Percentiles rank a stretch among this genome's conserved stretches.
These are phyloP conservation scores for Chiridota heheva DNA, from an alignment of 35 echinoderm and acorn worm species.

Conservation along the genomic window DNA sequence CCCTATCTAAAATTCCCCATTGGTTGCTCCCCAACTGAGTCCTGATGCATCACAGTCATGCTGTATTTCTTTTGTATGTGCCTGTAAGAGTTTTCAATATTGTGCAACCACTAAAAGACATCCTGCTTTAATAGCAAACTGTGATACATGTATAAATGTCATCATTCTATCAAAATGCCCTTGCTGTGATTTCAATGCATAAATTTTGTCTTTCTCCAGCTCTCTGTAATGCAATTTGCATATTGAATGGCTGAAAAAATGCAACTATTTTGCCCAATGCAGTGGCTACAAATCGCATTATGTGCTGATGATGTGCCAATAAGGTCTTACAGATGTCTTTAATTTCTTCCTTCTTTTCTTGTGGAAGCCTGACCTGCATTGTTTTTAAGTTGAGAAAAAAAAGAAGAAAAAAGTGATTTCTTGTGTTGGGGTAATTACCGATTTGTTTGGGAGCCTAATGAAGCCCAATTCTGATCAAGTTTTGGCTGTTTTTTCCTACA, in stretches of 20 bases:
- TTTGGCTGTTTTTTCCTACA: background rate
- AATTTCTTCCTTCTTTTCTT: constrained; percentile 9
- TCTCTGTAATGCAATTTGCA: constrained; percentile 58
- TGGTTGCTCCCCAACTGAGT: constrained; percentile 40
- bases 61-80: constrained; percentile 25
- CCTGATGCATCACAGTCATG: constrained; percentile 49
- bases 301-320: background rate
- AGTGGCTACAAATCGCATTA: constrained; percentile 15
- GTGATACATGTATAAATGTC: constrained; percentile 29
- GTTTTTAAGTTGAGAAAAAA: background rate
- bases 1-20: constrained; percentile 1
- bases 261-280: constrained; percentile 1
- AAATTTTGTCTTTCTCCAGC: constrained; percentile 57
- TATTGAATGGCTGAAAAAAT: background rate
- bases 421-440: constrained; percentile 5
- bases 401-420: constrained; percentile 28
- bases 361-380: background rate
- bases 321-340: constrained; percentile 14
- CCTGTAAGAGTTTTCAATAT: background rate
- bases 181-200: constrained; percentile 46
- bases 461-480: background rate
- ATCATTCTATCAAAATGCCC: constrained; percentile 69
- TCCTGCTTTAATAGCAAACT: constrained; percentile 52
- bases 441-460: constrained; percentile 28
- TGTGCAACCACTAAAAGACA: constrained; percentile 62